Evolutionary conservation across 53 echinoderm and acorn worm species (phyloP).

Genomic region (Temnopleurus reevesii): DNA sequence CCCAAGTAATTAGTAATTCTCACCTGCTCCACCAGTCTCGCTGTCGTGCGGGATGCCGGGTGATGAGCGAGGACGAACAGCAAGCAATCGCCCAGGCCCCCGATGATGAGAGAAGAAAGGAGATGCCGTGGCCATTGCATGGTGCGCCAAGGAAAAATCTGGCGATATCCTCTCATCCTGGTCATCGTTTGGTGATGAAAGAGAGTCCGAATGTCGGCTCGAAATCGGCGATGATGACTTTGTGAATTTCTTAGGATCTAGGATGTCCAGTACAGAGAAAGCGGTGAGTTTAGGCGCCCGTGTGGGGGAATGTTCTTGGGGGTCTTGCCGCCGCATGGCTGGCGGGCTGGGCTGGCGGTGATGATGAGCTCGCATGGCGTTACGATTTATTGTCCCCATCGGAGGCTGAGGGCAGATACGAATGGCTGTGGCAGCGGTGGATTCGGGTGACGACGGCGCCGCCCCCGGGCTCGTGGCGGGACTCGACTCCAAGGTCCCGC

Average conservation of each 20-base stretch:
- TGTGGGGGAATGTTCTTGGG: constrained; percentile 5
- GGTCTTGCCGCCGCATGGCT: constrained; percentile 9
- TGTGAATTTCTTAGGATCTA: constrained; percentile 62
- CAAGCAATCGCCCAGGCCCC: constrained; percentile 13
- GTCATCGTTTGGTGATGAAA: constrained; percentile 10
- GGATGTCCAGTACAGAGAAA: constrained; percentile 60
- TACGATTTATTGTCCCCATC: background rate
- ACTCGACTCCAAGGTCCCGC: constrained; percentile 29
- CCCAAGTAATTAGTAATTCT: background rate
- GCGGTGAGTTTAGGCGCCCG: constrained; percentile 43
- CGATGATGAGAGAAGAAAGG: background rate
- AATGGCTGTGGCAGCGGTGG: background rate
- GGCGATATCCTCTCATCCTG: constrained; percentile 41
- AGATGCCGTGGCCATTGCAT: background rate
- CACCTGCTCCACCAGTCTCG: constrained; percentile 37
- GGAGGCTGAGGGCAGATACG: constrained; percentile 30
- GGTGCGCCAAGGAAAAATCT: constrained; percentile 12
- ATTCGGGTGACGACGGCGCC: constrained; percentile 19
- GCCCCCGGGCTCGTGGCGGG: constrained; percentile 42
- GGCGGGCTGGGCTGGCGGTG: constrained; percentile 24
- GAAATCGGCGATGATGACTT: background rate
- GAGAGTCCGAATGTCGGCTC: background rate
- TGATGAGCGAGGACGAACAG: constrained; percentile 1
- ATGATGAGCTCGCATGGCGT: background rate
- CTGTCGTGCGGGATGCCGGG: background rate